phyloP scores from a whole-genome alignment of 2,113 vertebrate genomes.

The Coryphaenoides rupestris region DNA sequence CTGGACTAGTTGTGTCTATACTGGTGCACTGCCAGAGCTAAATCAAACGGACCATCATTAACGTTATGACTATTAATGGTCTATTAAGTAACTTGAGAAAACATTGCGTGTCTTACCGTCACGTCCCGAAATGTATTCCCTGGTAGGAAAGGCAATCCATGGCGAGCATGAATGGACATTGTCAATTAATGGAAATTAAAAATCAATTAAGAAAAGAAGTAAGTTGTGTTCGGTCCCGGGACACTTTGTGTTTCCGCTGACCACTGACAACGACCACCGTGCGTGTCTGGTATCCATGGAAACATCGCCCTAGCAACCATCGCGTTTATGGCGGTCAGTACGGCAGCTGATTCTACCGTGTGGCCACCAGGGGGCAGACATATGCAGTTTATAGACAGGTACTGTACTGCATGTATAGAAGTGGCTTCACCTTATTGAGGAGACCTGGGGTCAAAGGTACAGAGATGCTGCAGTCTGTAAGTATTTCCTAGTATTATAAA shows the following conservation, averaged over 20 bases:
- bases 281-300: constrained; percentile 48
- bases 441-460: no score
- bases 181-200: background rate
- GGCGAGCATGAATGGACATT: constrained; percentile 72
- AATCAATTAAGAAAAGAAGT: background rate
- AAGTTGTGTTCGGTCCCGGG: background rate
- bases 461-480: no score
- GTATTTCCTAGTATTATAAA: no score
- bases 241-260: background rate
- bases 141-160: constrained; percentile 81
- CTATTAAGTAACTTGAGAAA: no score
- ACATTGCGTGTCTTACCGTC: constrained; percentile 69
- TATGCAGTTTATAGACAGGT: no score
- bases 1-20: no score
- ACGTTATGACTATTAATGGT: no score
- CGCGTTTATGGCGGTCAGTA: no score
- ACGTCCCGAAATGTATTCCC: constrained; percentile 78
- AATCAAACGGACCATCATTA: no score
- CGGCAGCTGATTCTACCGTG: rapidly evolving
- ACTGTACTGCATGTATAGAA: no score
- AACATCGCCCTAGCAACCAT: constrained; percentile 30
- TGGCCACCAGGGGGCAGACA: constrained; percentile 37
- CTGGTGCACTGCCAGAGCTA: no score
- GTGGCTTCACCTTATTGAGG: no score
- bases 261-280: background rate